Base-by-base conservation (phyloP, 2,888 invertebrate species). In the Archips xylosteana region DNA sequence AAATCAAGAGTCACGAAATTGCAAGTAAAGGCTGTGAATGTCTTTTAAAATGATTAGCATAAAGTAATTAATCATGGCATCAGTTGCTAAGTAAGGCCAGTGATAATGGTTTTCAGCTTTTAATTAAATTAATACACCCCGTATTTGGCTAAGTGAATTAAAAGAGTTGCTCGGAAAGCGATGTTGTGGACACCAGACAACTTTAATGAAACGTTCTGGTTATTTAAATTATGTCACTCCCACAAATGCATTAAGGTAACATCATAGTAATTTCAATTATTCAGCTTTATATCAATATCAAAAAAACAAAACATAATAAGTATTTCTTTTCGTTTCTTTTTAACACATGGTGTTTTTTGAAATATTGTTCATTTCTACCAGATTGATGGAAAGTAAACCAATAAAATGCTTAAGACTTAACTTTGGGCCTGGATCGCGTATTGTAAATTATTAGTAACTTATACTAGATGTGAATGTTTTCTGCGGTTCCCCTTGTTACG, bases 131-230 rank as follows among this genome's bases (percentile, higher is more conserved):
- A 81, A 75, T 62, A 76, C 6, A n/a, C n/a, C 74, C 78, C 78
- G 76, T 79, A 81, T 80, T 77, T 71, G 75, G 75, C 80, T 85
- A 84, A 85, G 83, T 83, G 80, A 83, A 85, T 86, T 84, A 85
- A 82, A 83, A 76, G 78, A 80, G 80, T 81, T 80, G 77, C 57
- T 3, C 1, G 12, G 12, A 6, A 57, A 57, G 57, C 12, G 32
- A 54, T 54, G 51, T 54, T 9, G 23, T 54, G 51, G 51, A 54
- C 51, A 54, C 51, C 15, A 15, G 51, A n/a, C 23, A 6, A 8
- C 15, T 54, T 54, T 9, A 23, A 54, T 54, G 23, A 54, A 54
- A 54, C 9, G 15, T 3, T 54, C 9, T 15, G 8, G 6, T 54
- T 54, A 49, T 45, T 45, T n/a, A 15, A 49, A 15, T n/a, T 6